Evolutionary conservation across 2,888 invertebrate genomes (phyloP), one percentile per base, ranked within the genome.

Genomic region (Pollenia labialis): DNA sequence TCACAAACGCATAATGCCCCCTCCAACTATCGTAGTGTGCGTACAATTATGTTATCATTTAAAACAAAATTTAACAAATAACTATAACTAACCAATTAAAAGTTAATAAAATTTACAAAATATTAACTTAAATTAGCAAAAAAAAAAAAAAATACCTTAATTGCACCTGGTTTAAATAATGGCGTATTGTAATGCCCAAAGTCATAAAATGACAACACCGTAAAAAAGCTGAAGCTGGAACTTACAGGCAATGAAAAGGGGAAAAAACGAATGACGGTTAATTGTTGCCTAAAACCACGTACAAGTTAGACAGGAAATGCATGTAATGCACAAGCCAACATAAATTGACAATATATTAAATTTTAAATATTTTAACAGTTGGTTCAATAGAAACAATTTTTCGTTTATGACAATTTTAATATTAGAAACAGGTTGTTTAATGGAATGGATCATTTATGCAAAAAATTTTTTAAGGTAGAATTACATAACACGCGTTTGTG

Each of bases 81-180:
- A n/a, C n/a, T n/a, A 32, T 6, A 0, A 32, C 18, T 32, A 32
- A 32, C 32, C 32, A 32, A 32, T 32, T 32, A 32, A 32, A 32
- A 32, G 32, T 32, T 32, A 32, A 32, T 32, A 6, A 32, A 32
- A 32, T 32, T 32, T 32, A 32, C 32, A 32, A 32, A 32, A 32
- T 64, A 72, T 64, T 72, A 72, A 72, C 56, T 81, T 72, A 81
- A 81, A 72, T 79, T 66, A 66, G 46, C 40, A 72, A 52, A 60
- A 58, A 46, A 44, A 46, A 71, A 62, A 71, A 64, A 69, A 44
- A 52, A 18, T 14, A 14, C 60, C 16, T 48, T 56, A 60, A 81
- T 60, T 81, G 84, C 84, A 84, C 72, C 84, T 84, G 84, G 52
- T 79, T 52, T 68, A 16, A 64, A 46, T 50, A 60, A 68, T 79